phyloP scores from a whole-genome alignment of 1,140 invertebrate genomes.

The Diorhabda carinulata region DNA sequence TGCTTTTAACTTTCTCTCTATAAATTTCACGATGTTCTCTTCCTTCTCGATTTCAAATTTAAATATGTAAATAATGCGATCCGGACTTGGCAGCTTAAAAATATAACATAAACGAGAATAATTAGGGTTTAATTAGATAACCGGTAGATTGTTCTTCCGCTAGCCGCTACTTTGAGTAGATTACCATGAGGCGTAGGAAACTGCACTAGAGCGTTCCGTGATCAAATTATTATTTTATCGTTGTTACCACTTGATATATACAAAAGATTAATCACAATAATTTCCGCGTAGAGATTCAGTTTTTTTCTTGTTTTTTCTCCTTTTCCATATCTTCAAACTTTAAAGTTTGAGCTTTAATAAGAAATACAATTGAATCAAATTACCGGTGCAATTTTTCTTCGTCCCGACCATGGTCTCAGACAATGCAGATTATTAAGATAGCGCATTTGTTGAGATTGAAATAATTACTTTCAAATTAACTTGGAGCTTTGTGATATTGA shows the following conservation, averaged over 20 bases:
- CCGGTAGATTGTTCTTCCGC: constrained; percentile 3
- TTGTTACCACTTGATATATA: too few species aligned
- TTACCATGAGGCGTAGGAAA: neutral
- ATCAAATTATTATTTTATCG: too few species aligned
- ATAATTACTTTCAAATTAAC: constrained; percentile 14
- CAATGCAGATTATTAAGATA: constrained; percentile 17
- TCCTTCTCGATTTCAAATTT: neutral
- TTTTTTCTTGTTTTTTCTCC: too few species aligned
- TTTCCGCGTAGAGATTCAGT: too few species aligned
- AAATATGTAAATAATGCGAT: constrained; percentile 7
- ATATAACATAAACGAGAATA: constrained; percentile 6
- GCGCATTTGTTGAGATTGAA: constrained; percentile 4
- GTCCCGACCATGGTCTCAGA: constrained; percentile 4
- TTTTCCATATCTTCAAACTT: too few species aligned
- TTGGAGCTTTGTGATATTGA: constrained; percentile 13
- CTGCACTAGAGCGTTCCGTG: neutral
- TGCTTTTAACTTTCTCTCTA: too few species aligned
- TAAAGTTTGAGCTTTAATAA: too few species aligned
- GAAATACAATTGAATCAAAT: too few species aligned
- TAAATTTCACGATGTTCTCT: neutral
- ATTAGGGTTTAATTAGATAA: constrained; percentile 8
- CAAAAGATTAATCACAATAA: too few species aligned
- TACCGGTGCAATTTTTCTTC: neutral
- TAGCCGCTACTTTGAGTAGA: neutral
- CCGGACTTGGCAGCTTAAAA: constrained; percentile 7